phyloP scores from a whole-genome alignment of 2,888 invertebrate genomes.

The Eristalis arbustorum region DNA sequence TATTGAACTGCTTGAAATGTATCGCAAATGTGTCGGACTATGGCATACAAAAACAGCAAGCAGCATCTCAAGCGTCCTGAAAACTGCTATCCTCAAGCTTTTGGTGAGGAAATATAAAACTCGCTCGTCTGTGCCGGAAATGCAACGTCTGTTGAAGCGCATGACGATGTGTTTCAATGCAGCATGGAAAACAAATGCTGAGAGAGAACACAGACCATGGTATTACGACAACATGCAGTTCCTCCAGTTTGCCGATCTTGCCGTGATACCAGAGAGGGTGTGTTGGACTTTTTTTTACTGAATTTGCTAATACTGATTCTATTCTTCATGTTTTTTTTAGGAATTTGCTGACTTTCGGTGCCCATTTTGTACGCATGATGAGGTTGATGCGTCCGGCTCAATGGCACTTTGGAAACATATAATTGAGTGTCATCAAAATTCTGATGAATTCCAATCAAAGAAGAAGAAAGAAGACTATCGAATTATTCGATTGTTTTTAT shows the following conservation, averaged over 20 bases:
- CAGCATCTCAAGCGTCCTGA: neutral
- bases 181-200: neutral
- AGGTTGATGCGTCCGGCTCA: neutral
- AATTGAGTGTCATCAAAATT: no score
- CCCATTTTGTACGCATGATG: neutral
- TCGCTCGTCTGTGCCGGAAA: neutral
- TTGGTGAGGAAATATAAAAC: neutral
- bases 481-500: no score
- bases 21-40: slow-evolving; percentile 16
- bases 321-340: neutral
- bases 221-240: neutral
- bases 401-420: slow-evolving; percentile 14
- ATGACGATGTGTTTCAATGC: neutral
- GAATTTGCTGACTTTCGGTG: slow-evolving; percentile 1
- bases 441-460: no score
- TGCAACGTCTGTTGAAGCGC: neutral
- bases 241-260: neutral
- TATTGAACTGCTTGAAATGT: slow-evolving; percentile 5
- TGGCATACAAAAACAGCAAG: slow-evolving; percentile 12
- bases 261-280: neutral
- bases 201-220: neutral
- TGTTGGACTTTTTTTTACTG: neutral
- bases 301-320: no score
- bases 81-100: neutral
- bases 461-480: no score